Base-by-base conservation (phyloP, 2,888 invertebrate species). In the Sycophila texana region DNA sequence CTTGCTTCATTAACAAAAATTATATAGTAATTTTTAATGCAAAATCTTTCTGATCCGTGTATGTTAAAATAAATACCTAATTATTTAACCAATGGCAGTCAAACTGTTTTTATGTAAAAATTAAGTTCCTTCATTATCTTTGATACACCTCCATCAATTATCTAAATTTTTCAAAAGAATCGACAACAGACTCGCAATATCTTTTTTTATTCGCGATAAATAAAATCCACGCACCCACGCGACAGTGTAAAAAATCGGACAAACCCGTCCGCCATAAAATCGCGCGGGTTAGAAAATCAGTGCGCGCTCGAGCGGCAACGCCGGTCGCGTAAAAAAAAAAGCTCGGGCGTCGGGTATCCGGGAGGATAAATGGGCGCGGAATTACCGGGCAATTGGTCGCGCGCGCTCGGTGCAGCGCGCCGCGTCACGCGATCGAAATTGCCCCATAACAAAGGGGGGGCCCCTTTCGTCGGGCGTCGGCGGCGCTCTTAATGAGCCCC, bases 401-500 rank as follows among this genome's bases (percentile, higher is more conserved):
- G 84, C 84, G 82, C 51, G 12, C 3, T 7, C 13, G 47, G 22
- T 12, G 66, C 49, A 13, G 67, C 66, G 81, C 82, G 78, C 66
- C 81, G 81, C 87, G 88, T 89, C 89, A 89, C 89, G 89, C 89
- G 86, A 89, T 88, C 86, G 84, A 83, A 84, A 86, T 87, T 87
- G 84, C 84, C 85, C 85, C 83, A 55, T 81, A 81, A 81, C 81
- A 74, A 80, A 84, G 79, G 51, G 39, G 83, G 51, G 39, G 83
- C 84, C 83, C 65, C 53, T 39, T 57, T 4, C 51, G 14, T 61
- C 72, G 77, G 70, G 74, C 80, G 77, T 18, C 14, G 68, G 53
- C 22, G 16, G 12, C 58, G 14, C 12, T 80, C 82, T 60, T 79
- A 70, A 79, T 65, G 68, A 74, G 65, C 57, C 63, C 26, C 13